Evolutionary conservation across 2,888 invertebrate genomes (phyloP).

Genomic region (Ctena decussata): DNA sequence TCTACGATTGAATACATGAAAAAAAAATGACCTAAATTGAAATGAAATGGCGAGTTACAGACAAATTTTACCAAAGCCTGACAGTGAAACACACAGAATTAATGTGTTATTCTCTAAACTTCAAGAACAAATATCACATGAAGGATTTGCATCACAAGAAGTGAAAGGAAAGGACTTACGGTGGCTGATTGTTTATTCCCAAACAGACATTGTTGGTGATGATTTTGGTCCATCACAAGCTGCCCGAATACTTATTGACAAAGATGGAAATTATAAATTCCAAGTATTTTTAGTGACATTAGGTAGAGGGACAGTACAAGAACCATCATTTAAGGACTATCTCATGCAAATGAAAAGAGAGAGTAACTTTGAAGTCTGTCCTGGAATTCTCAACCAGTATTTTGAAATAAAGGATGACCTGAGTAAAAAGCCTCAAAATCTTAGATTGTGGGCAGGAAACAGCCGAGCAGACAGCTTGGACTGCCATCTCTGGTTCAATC

Average conservation of each 20-base stretch:
- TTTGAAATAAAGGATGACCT: not conserved
- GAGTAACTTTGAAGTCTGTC: not conserved
- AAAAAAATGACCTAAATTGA: no score
- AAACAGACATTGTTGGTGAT: not conserved
- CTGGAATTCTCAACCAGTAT: not conserved
- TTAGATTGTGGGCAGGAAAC: not conserved
- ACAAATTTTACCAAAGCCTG: not conserved
- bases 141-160: not conserved
- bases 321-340: not conserved
- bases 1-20: no score
- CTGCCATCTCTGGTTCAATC: not conserved
- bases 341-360: not conserved
- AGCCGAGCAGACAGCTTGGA: not conserved
- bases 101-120: not conserved
- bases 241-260: not conserved
- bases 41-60: not conserved
- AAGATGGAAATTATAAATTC: not conserved
- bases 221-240: not conserved
- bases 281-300: not conserved
- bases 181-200: conserved; percentile 1
- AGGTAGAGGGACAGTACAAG: not conserved
- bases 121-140: not conserved
- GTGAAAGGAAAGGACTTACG: not conserved
- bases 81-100: not conserved
- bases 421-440: not conserved